Base-by-base conservation (phyloP, 1,140 invertebrate genomes). In the Euura lappo region DNA sequence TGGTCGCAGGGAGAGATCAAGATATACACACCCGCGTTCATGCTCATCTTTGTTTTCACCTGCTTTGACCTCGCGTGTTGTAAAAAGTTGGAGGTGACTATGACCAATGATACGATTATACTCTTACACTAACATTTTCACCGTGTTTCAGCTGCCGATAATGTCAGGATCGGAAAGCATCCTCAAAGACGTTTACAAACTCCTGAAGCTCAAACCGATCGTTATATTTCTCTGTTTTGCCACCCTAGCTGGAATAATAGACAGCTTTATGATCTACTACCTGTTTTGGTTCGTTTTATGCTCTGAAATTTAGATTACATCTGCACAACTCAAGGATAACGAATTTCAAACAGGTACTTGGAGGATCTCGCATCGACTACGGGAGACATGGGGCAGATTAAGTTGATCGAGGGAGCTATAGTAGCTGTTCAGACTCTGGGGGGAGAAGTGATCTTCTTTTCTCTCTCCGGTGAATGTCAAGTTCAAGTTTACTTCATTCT, bases 181-280 rank as follows among this genome's bases (percentile, higher is more conserved):
- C 11, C 83, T 92, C 28, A 89, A 90, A 80, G 90, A 92, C 78
- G 85, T 93, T 2, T 88, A 79, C 47, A 79, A 88, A 13, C 82
- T 94, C 6, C 80, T 94, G 11, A 89, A 86, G 44, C 86, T 92
- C 69, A 90, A 90, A 7, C 83, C 90, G 0, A 91, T 94, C 2
- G 75, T 90, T 0, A 89, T 91, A 44, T 95, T 94, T 81, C 84
- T 94, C 44, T 78, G 88, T 0, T 95, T 94, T 79, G 91, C 93
- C 1, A 90, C 91, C 1, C 87, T 94, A 2, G 92, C 91, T 6
- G 94, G 94, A 6, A 91, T 93, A 10, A 87, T 94, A 47, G 94
- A 95, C 79, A 92, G 93, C 71, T 94, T 94, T 80, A 90, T 94
- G 13, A 92, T 94, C 47, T 95, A 94, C 78, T 95, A 93, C 79